Base-by-base conservation (phyloP, 2,113 vertebrate species). In the Pagrus major region DNA sequence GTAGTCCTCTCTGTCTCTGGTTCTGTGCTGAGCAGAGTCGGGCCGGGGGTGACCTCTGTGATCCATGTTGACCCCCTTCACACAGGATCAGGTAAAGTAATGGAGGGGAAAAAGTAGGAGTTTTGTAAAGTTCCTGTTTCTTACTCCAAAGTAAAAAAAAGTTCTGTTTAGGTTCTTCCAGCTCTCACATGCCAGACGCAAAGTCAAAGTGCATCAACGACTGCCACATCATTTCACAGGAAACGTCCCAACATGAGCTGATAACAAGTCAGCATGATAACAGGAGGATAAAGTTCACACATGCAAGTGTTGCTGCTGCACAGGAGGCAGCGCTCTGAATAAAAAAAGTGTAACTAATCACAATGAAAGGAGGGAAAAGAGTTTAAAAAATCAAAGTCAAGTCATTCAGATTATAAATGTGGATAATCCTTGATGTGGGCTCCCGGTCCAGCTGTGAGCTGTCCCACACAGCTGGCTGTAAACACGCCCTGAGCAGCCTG, bases 161-260 rank as follows among this genome's bases (percentile, higher is more conserved):
- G 6, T 52, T 51, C 46, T 49, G 63, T 81, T 84, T 49, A 9
- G 39, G 29, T 60, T 70, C 70, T 83, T 12, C 74, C 85, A 68
- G 73, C 44, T 85, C 12, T 64, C 14, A 67, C 21, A 61, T 69
- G 55, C 66, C 44, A 69, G 54, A 67, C 1, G 6, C 58, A 89
- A n/a, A n/a, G 80, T 78, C 92, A 93, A 93, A 93, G 93, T 93
- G 7, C 92, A 88, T 25, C 7, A 29, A 60, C 3, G 15, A 49
- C 68, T 92, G 90, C 94, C 93, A 94, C 93, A 94, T 94, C 91
- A 90, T 80, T 76, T 71, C 81, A 70, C 35, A 65, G 54, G 64
- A 67, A 70, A 58, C n/a, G 39, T 54, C 74, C 78, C 72, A 83
- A 61, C 78, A 73, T 37, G 58, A 55, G 73, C 73, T 85, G 78